Evolutionary conservation across 1,140 invertebrate species (phyloP), one percentile per base, ranked within the genome.

Genomic region (Drosophila ohnishii): DNA sequence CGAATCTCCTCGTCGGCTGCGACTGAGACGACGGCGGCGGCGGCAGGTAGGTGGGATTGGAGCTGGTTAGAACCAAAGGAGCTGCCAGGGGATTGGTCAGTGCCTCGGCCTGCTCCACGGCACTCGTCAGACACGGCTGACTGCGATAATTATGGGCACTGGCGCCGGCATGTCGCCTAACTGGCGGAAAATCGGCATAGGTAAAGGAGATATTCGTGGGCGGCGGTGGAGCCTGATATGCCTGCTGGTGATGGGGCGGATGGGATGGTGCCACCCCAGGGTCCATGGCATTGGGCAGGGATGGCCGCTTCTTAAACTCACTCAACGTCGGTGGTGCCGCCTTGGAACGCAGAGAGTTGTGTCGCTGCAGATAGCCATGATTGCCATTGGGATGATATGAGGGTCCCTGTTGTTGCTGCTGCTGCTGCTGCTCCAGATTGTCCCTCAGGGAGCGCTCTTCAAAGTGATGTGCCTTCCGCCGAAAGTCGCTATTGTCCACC

Each of bases 191-290:
- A 6, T 91, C 84, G 0, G 81, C 81, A 40, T 91, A 91, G 0
- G 72, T 90, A 19, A 91, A 91, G 1, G 90, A 91, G 6, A 91
- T 90, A 35, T 91, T 91, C 3, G 90, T 91, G n/a, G 90, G 90
- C 1, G 75, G 69, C 6, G 89, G 90, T 6, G 79, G 84, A 5
- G 72, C 44, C 13, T 58, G 64, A 16, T 40, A 60, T 1, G 10
- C 10, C 25, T 62, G 47, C 5, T 40, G 62, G n/a, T 45, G 19
- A 9, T 13, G 48, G 4, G 28, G 11, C 2, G 8, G n/a, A 2
- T 40, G 51, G 10, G 35, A n/a, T n/a, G 42, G 48, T 11, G 44
- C 22, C 47, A 61, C 39, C 8, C 47, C 55, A 0, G 90, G 90
- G n/a, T 91, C 84, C 75, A 78, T 79, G 19, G 90, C 83, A 62